A percentile compares a stretch with the other conserved stretches of the same genome.
These are phyloP conservation scores for Hemichromis elongatus DNA, from an alignment of 2,113 vertebrate genomes.

Conservation along the genomic window DNA sequence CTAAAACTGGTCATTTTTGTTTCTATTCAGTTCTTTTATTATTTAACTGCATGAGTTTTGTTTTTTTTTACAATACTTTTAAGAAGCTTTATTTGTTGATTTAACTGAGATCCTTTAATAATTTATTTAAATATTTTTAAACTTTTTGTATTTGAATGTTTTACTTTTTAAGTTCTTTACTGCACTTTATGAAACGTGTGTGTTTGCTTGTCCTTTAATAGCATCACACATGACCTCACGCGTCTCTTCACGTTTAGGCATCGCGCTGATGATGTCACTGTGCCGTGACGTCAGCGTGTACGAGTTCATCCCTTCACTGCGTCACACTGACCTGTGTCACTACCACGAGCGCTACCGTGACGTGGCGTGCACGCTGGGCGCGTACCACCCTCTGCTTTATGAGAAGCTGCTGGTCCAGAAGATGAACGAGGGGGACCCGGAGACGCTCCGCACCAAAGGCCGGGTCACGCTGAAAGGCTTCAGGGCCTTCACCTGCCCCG, in stretches of 20 bases:
- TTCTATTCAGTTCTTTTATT: no score
- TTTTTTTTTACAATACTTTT: no score
- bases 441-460: neutral
- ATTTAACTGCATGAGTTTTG: no score
- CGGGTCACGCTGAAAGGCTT: neutral
- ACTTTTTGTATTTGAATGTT: no score
- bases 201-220: no score
- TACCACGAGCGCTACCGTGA: neutral
- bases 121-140: no score
- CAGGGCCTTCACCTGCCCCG: neutral
- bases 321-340: neutral
- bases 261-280: constrained; percentile 8
- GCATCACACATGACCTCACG: no score
- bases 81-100: no score
- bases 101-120: no score
- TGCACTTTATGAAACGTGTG: no score
- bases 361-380: neutral
- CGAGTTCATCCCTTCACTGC: neutral
- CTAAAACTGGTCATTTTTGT: no score
- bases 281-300: constrained; percentile 4
- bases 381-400: neutral
- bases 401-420: constrained; percentile 15
- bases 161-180: no score
- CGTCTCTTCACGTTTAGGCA: neutral
- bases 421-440: neutral